Conservation (phyloP, 2,888 invertebrate species). For the Busseola fusca region DNA sequence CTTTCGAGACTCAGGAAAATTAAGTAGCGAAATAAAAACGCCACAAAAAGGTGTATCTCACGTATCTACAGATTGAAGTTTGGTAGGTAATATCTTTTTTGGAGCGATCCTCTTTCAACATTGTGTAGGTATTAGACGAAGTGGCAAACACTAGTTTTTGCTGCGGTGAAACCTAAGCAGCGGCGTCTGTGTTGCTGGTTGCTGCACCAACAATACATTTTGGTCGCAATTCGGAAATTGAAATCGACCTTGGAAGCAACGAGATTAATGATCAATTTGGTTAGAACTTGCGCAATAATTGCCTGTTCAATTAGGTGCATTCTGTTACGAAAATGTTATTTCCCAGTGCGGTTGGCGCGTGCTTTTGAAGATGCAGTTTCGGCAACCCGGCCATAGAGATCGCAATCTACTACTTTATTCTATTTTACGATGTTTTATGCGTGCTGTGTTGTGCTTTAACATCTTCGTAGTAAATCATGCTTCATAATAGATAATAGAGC, state of each 20-base stretch:
- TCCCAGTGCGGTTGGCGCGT: slow-evolving; percentile 50
- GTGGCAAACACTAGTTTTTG: slow-evolving; percentile 62
- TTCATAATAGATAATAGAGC: not conserved
- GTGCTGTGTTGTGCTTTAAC: not conserved
- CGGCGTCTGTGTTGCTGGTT: slow-evolving; percentile 61
- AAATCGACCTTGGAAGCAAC: slow-evolving; percentile 70
- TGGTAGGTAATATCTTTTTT: slow-evolving; percentile 53
- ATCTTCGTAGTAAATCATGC: not conserved
- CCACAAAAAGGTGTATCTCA: slow-evolving; percentile 52
- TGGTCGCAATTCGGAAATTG: slow-evolving; percentile 60
- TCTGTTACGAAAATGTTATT: slow-evolving; percentile 58
- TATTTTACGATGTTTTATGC: slow-evolving; percentile 15
- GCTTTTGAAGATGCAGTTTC: slow-evolving; percentile 36
- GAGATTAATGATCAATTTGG: slow-evolving; percentile 66
- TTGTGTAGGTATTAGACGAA: slow-evolving; percentile 47
- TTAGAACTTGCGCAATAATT: slow-evolving; percentile 62
- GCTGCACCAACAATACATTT: slow-evolving; percentile 58
- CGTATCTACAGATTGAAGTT: slow-evolving; percentile 59
- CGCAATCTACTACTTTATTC: slow-evolving; percentile 15
- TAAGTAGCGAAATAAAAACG: slow-evolving; percentile 41
- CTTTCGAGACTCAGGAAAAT: slow-evolving; percentile 25
- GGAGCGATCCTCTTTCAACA: slow-evolving; percentile 55
- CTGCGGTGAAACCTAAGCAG: slow-evolving; percentile 64
- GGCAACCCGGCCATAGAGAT: slow-evolving; percentile 21
- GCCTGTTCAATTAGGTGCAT: slow-evolving; percentile 57